Conservation (phyloP, 2,888 invertebrate genomes). For the Himalopsyche anomala region DNA sequence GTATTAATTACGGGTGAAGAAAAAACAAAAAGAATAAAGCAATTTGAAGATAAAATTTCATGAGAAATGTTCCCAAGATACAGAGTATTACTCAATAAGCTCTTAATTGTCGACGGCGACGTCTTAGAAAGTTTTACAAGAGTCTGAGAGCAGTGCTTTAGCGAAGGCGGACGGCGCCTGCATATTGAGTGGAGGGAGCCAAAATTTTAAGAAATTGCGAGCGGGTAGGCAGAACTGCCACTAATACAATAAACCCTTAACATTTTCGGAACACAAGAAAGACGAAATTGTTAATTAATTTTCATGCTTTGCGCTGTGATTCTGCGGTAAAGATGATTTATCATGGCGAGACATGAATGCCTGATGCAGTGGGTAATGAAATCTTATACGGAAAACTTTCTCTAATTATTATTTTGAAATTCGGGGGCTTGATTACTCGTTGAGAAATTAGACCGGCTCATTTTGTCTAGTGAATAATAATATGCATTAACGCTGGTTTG, state of each 20-base stretch:
- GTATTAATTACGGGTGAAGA: neutral
- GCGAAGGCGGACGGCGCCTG: constrained; percentile 29
- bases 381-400: constrained; percentile 27
- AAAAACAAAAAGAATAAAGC: neutral
- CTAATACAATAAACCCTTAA: constrained; percentile 43
- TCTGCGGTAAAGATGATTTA: constrained; percentile 42
- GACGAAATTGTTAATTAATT: constrained; percentile 43
- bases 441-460: constrained; percentile 6
- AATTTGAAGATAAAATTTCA: neutral
- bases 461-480: neutral
- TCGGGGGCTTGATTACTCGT: constrained; percentile 19
- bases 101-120: constrained; percentile 38
- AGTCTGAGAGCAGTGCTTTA: neutral
- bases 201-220: constrained; percentile 31
- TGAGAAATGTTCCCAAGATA: constrained; percentile 14
- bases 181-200: constrained; percentile 14
- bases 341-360: constrained; percentile 35
- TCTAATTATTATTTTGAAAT: constrained; percentile 8
- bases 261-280: constrained; percentile 41
- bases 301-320: constrained; percentile 42
- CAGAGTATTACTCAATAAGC: constrained; percentile 26
- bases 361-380: constrained; percentile 39
- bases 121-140: constrained; percentile 22
- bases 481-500: no score
- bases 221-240: constrained; percentile 25